phyloP scores from a whole-genome alignment of 2,888 invertebrate genomes.

The Chymomyza procnemis region DNA sequence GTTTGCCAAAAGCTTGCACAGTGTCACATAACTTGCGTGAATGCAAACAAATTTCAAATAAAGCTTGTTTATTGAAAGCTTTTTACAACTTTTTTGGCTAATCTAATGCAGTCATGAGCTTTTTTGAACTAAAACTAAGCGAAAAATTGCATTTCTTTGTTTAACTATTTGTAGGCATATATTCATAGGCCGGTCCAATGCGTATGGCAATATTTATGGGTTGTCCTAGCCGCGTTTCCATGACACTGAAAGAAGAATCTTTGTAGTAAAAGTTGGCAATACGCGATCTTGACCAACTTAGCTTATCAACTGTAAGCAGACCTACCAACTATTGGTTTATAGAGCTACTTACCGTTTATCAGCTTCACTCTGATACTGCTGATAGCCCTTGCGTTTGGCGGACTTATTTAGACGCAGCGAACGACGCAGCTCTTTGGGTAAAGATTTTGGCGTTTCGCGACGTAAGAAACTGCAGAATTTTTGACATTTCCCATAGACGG shows the following conservation, averaged over 20 bases:
- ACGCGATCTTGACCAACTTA: neutral
- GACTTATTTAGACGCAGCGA: constrained; percentile 72
- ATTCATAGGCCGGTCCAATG: constrained; percentile 56
- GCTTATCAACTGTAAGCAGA: neutral
- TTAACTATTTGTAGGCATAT: constrained; percentile 26
- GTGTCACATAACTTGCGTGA: neutral
- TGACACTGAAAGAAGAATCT: constrained; percentile 27
- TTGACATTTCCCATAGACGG: constrained; percentile 58
- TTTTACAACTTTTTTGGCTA: neutral
- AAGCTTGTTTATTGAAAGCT: neutral
- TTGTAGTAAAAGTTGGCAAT: constrained; percentile 6
- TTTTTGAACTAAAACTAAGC: neutral
- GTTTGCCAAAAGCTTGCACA: constrained; percentile 2
- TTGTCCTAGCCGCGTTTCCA: constrained; percentile 40
- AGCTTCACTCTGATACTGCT: constrained; percentile 63
- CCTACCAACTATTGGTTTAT: neutral
- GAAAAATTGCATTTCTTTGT: neutral
- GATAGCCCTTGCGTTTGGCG: constrained; percentile 67
- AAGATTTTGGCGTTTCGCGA: constrained; percentile 64
- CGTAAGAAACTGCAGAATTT: constrained; percentile 51
- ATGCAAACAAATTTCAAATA: constrained; percentile 13
- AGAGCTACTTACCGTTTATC: constrained; percentile 62
- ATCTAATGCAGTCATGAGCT: neutral
- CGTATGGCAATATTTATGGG: constrained; percentile 56
- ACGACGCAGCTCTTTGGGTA: constrained; percentile 69